Conservation (phyloP, 2,113 vertebrate genomes). For the Percina caprodes region DNA sequence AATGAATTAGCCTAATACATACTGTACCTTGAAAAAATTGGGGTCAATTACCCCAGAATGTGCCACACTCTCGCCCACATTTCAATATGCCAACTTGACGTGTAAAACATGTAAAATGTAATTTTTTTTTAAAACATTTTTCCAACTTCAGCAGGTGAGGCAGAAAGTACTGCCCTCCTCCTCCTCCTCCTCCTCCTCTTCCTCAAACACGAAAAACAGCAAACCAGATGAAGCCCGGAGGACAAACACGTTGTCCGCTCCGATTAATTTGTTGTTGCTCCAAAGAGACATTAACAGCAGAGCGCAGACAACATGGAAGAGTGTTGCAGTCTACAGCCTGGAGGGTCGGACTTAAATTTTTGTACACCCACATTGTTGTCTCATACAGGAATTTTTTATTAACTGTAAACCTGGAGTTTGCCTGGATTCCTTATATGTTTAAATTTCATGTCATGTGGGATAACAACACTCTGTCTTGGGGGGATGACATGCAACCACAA, state of each 20-base stretch:
- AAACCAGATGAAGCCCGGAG: conserved; percentile 60
- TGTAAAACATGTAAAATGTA: too few relatives aligned
- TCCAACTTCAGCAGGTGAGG: background rate
- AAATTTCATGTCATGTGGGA: background rate
- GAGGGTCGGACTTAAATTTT: conserved; percentile 46
- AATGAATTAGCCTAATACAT: too few relatives aligned
- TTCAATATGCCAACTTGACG: too few relatives aligned
- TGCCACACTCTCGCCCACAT: too few relatives aligned
- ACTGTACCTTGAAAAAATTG: too few relatives aligned
- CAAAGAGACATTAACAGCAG: conserved; percentile 69
- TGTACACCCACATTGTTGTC: conserved; percentile 48
- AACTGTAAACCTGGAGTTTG: conserved; percentile 12
- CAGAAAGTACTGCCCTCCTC: conserved; percentile 23
- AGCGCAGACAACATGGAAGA: conserved; percentile 50
- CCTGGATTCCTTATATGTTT: background rate
- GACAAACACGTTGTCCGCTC: conserved; percentile 68
- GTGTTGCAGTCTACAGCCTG: conserved; percentile 61
- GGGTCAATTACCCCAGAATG: too few relatives aligned
- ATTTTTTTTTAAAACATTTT: too few relatives aligned
- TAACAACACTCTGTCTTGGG: background rate
- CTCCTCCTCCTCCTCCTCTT: conserved; percentile 47
- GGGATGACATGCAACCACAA: too few relatives aligned
- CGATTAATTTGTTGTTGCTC: conserved; percentile 68
- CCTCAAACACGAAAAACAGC: conserved; percentile 26
- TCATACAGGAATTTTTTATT: background rate